Percentiles rank a stretch among this genome's conserved stretches.
These are phyloP conservation scores for Drosophila nigricruria DNA, from an alignment of 2,888 invertebrate species.

Conservation along the genomic window DNA sequence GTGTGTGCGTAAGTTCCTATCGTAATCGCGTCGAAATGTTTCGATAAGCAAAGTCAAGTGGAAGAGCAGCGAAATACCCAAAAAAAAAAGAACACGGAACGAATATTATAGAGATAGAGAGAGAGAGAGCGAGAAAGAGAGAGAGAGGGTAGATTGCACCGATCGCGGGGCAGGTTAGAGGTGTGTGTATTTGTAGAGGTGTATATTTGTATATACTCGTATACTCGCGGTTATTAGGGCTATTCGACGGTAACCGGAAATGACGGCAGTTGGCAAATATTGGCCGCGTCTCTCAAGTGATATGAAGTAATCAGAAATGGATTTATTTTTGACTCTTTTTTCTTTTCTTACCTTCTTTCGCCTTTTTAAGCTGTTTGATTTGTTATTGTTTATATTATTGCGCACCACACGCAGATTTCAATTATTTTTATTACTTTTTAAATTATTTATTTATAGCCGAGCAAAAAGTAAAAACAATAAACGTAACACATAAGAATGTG, in stretches of 20 bases:
- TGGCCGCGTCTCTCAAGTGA: constrained; percentile 32
- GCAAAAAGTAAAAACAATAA: constrained; percentile 3
- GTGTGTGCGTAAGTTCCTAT: constrained; percentile 45
- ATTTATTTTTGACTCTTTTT: constrained; percentile 10
- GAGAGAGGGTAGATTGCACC: constrained; percentile 7
- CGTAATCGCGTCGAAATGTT: constrained; percentile 45
- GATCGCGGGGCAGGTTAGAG: neutral
- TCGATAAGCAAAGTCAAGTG: constrained; percentile 58
- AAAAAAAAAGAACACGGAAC: constrained; percentile 39
- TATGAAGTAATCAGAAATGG: constrained; percentile 47
- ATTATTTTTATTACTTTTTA: constrained; percentile 50
- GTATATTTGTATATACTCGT: neutral
- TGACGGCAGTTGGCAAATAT: constrained; percentile 47
- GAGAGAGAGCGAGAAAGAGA: neutral
- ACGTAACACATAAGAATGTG: neutral
- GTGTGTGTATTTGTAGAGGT: neutral
- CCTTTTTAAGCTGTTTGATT: constrained; percentile 19
- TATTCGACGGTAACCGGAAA: constrained; percentile 41
- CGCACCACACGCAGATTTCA: constrained; percentile 47
- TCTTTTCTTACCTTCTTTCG: neutral
- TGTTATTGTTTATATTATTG: constrained; percentile 41
- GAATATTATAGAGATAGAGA: constrained; percentile 21
- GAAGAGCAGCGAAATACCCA: constrained; percentile 47
- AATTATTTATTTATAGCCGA: constrained; percentile 38
- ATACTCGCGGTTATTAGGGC: neutral